Evolutionary conservation across 2,113 vertebrate species (phyloP).

Genomic region (Falco punctatus): DNA sequence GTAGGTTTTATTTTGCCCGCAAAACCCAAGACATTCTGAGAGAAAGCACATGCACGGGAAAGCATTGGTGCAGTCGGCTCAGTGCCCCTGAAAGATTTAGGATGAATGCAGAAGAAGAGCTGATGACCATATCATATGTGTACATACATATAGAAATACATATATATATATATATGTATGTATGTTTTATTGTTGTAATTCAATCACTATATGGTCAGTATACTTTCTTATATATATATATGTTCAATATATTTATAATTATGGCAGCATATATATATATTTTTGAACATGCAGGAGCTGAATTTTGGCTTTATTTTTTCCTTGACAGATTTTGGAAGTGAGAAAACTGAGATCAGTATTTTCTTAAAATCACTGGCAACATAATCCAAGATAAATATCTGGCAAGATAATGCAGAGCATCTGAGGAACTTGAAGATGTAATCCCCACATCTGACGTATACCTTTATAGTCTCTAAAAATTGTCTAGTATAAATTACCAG

Average conservation of each 20-base stretch:
- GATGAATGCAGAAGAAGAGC: not conserved
- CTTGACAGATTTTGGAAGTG: not conserved
- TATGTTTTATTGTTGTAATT: not conserved
- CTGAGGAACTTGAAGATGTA: not conserved
- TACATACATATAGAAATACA: not conserved
- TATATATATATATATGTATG: too few relatives aligned
- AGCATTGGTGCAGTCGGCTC: not conserved
- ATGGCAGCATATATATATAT: not conserved
- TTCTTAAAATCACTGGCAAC: not conserved
- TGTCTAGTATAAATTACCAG: not conserved
- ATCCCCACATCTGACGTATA: not conserved
- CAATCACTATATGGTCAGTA: not conserved
- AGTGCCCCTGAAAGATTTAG: not conserved
- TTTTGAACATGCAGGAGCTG: not conserved
- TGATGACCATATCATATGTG: not conserved
- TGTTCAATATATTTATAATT: not conserved
- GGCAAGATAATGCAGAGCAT: not conserved
- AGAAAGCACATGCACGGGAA: not conserved
- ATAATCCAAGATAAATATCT: not conserved
- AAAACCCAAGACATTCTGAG: not conserved
- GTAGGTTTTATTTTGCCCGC: not conserved
- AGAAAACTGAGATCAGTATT: not conserved
- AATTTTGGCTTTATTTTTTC: not conserved
- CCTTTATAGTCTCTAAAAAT: not conserved
- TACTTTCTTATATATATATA: not conserved